Percentiles rank a stretch among this genome's conserved stretches.
phyloP scores from a whole-genome alignment of 2,888 invertebrate genomes.

The Drosophila pullipes region DNA sequence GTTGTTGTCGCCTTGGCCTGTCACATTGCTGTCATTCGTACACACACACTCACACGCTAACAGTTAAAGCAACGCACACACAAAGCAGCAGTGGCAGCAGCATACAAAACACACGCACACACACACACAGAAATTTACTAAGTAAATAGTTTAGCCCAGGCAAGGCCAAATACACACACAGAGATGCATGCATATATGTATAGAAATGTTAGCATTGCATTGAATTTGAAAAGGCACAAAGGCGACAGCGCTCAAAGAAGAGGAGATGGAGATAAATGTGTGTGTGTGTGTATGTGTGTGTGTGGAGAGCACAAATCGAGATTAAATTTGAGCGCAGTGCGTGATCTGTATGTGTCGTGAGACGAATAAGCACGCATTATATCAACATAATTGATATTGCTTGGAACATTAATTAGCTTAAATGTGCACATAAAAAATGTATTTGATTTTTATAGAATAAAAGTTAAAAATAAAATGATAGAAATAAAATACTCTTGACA shows the following conservation, averaged over 20 bases:
- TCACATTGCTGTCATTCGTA: slow-evolving; percentile 76
- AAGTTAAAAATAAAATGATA: background rate
- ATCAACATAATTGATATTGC: background rate
- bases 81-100: slow-evolving; percentile 8
- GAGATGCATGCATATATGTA: slow-evolving; percentile 13
- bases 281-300: no score
- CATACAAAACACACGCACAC: slow-evolving; percentile 29
- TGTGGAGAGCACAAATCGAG: slow-evolving; percentile 30
- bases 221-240: slow-evolving; percentile 72
- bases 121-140: background rate
- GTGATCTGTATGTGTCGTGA: background rate
- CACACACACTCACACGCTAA: slow-evolving; percentile 69
- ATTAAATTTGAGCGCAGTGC: background rate
- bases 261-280: background rate
- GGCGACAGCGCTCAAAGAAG: slow-evolving; percentile 28
- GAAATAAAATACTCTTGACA: background rate
- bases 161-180: slow-evolving; percentile 36
- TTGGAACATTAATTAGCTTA: background rate
- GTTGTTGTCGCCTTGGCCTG: slow-evolving; percentile 54
- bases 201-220: slow-evolving; percentile 54
- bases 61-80: slow-evolving; percentile 58
- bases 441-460: background rate
- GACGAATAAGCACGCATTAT: background rate
- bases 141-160: slow-evolving; percentile 68
- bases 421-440: background rate